Percentiles rank a stretch among this genome's conserved stretches.
phyloP scores from a whole-genome alignment of 2,888 invertebrate species.

The Eugnorisma glareosa region DNA sequence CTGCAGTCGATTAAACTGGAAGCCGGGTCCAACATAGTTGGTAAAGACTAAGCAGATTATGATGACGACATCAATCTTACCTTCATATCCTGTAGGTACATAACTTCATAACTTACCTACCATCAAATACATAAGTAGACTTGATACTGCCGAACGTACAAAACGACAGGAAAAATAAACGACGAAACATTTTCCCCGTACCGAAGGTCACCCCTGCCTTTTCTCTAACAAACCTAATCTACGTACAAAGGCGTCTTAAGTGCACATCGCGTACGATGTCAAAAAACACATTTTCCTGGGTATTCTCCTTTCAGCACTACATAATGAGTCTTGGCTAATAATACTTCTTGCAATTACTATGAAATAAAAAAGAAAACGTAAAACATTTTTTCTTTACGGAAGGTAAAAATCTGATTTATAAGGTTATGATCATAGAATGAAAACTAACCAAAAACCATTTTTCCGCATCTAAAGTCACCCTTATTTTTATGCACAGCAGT shows the following conservation, averaged over 20 bases:
- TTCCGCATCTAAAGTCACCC: background rate
- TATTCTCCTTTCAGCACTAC: background rate
- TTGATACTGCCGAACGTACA: background rate
- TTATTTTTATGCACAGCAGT: background rate
- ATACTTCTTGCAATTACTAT: background rate
- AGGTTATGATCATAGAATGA: background rate
- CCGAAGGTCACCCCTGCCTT: constrained; percentile 3
- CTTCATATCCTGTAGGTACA: background rate
- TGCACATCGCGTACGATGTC: background rate
- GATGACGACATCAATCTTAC: background rate
- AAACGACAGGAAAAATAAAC: constrained; percentile 5
- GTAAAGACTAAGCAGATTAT: background rate
- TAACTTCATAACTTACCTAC: background rate
- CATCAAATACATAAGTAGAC: background rate
- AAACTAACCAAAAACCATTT: background rate
- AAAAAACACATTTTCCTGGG: background rate
- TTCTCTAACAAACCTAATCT: constrained; percentile 3
- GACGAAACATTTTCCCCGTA: background rate
- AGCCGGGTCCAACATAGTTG: background rate
- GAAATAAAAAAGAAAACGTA: background rate
- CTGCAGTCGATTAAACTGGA: too few relatives aligned
- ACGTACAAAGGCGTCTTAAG: constrained; percentile 12
- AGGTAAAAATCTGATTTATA: background rate
- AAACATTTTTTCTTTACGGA: background rate
- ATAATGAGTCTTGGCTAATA: background rate